A percentile compares a stretch with the other conserved stretches of the same genome.
These are phyloP conservation scores for Drosophila ezoana DNA, from an alignment of 2,888 invertebrate species.

Conservation along the genomic window DNA sequence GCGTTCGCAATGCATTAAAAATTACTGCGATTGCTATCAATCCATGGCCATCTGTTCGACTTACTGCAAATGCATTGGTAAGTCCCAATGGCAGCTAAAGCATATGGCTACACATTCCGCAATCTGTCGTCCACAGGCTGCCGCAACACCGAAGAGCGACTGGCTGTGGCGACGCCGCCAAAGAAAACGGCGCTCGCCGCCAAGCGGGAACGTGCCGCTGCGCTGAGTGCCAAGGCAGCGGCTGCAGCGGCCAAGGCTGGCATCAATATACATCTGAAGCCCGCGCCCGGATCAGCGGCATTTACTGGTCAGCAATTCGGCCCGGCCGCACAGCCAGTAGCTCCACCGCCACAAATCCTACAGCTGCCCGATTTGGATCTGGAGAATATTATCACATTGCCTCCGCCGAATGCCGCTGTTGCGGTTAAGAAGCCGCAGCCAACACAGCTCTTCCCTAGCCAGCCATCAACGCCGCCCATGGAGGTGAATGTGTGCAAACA, in stretches of 20 bases:
- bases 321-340: background rate
- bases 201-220: conserved; percentile 54
- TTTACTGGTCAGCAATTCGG: conserved; percentile 9
- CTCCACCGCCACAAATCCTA: conserved; percentile 7
- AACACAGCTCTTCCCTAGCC: background rate
- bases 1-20: conserved; percentile 71
- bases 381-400: conserved; percentile 27
- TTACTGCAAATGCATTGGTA: conserved; percentile 67
- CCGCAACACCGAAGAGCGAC: conserved; percentile 60
- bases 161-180: conserved; percentile 12
- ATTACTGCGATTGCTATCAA: conserved; percentile 73
- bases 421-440: conserved; percentile 9
- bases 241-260: conserved; percentile 60
- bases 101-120: background rate
- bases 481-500: conserved; percentile 43
- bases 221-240: conserved; percentile 58
- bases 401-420: conserved; percentile 25
- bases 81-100: conserved; percentile 3
- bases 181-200: conserved; percentile 30
- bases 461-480: conserved; percentile 6
- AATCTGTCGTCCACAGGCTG: conserved; percentile 38
- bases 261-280: conserved; percentile 33
- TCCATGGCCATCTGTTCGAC: conserved; percentile 63
- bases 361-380: conserved; percentile 33
- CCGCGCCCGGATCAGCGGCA: conserved; percentile 18